Conservation (phyloP, 1,140 invertebrate genomes). For the Hetaerina americana region DNA sequence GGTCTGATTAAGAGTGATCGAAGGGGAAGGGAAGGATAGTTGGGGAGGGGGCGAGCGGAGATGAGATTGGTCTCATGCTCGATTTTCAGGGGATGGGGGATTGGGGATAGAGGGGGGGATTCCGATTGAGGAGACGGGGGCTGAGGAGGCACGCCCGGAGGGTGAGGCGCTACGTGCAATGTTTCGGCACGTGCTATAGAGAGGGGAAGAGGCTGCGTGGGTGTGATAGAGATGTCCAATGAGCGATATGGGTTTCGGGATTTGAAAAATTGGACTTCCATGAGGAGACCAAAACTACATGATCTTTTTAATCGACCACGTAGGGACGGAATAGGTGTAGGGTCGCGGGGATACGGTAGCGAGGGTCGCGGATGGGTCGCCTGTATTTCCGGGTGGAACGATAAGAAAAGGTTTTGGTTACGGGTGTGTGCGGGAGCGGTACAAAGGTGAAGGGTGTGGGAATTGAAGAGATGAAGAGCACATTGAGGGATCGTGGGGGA, state of each 20-base stretch:
- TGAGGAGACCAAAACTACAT: background rate
- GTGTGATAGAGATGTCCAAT: background rate
- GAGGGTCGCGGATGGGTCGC: background rate
- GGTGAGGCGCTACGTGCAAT: background rate
- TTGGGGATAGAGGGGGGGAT: background rate
- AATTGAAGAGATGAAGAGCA: slow-evolving; percentile 14
- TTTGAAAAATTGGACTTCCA: background rate
- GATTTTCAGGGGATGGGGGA: background rate
- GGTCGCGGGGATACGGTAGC: background rate
- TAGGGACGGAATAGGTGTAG: slow-evolving; percentile 18
- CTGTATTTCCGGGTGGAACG: background rate
- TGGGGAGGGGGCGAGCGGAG: no score
- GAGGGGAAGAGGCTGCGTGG: background rate
- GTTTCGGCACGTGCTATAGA: no score
- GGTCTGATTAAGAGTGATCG: no score
- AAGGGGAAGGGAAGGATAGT: no score
- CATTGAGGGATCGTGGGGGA: slow-evolving; percentile 9
- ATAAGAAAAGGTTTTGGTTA: background rate
- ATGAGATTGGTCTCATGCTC: no score
- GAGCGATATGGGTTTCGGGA: background rate
- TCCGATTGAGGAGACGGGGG: background rate
- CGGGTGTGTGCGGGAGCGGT: background rate
- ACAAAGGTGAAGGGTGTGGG: slow-evolving; percentile 11
- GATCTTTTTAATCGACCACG: slow-evolving; percentile 22
- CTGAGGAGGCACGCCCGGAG: background rate